Base-by-base conservation (phyloP, 1,140 invertebrate genomes). In the Conus ventricosus region DNA sequence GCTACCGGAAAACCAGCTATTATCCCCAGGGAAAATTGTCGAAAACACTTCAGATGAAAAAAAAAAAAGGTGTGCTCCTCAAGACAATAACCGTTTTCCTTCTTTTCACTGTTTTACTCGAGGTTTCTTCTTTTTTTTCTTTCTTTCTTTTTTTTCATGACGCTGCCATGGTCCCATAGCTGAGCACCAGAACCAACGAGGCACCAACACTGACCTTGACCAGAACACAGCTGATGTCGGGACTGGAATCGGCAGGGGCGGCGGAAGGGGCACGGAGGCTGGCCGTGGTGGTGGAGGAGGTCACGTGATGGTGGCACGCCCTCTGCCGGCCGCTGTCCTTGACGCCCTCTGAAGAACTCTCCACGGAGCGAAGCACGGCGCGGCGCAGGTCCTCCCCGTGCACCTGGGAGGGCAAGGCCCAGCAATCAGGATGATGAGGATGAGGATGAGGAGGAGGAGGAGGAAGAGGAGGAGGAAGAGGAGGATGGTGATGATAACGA, bases 141-240 rank as follows among this genome's bases (percentile, higher is more conserved):
- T 39, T 39, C 3, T 39, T 39, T 39, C 3, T 39, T 39, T 3
- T 39, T 3, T 39, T 39, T 39, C 3, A 1, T 39, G 39, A 39
- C 39, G 39, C 39, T 39, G 39, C 39, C 39, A 39, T 39, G 39
- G 39, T 39, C 39, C 39, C 39, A 39, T 39, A 39, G 0, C 39
- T 39, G 39, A 39, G 39, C 39, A 39, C 39, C 39, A 39, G 39
- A 0, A 39, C 39, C 39, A 39, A 39, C 39, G 39, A 39, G 39
- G 39, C 39, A 39, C 39, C 39, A 39, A 23, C 5, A 5, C 84
- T 53, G 27, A 85, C 84, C 63, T 85, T 75, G 53, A 85, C 27
- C 13, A 85, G 63, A 17, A 85, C 84, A 39, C 84, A 85, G 63
- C 84, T 71, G 63, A 85, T 63, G n/a, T 85, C 84, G 23, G 60